Percentiles rank a stretch among this genome's conserved stretches.
These are phyloP conservation scores for Carabus problematicus DNA, from an alignment of 2,888 invertebrate species.

Conservation along the genomic window DNA sequence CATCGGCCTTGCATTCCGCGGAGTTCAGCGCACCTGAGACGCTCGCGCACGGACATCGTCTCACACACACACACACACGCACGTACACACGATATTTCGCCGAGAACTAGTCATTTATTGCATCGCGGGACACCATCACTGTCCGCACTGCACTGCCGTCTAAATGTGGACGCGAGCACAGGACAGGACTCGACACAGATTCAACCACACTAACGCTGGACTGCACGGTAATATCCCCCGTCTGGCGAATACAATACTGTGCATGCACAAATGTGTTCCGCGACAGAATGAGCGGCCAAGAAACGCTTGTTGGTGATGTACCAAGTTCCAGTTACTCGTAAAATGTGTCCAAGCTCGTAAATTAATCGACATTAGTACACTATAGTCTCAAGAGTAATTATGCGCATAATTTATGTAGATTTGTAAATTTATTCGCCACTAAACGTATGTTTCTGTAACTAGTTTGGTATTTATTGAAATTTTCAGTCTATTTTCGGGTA, in stretches of 20 bases:
- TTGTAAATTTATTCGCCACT: not conserved
- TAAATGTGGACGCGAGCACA: not conserved
- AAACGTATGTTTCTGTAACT: too few species aligned
- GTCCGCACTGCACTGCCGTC: not conserved
- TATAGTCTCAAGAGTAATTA: not conserved
- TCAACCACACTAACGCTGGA: not conserved
- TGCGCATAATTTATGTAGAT: not conserved
- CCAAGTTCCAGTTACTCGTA: constrained; percentile 4
- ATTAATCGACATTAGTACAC: constrained; percentile 9
- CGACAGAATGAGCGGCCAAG: not conserved
- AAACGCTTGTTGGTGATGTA: constrained; percentile 8
- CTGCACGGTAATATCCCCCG: not conserved
- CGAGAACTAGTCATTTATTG: constrained; percentile 9
- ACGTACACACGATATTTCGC: constrained; percentile 11
- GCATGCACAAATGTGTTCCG: too few species aligned
- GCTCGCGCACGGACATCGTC: constrained; percentile 6
- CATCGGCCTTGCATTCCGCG: constrained; percentile 42
- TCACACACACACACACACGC: constrained; percentile 7
- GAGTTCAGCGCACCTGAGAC: constrained; percentile 40
- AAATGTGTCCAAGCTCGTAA: constrained; percentile 9
- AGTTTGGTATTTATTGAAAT: too few species aligned
- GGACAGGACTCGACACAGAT: not conserved
- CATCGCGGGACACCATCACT: not conserved
- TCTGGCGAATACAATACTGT: too few species aligned
- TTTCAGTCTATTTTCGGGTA: too few species aligned